Base-by-base conservation (phyloP, 1,140 invertebrate genomes). In the Carposina sasakii region DNA sequence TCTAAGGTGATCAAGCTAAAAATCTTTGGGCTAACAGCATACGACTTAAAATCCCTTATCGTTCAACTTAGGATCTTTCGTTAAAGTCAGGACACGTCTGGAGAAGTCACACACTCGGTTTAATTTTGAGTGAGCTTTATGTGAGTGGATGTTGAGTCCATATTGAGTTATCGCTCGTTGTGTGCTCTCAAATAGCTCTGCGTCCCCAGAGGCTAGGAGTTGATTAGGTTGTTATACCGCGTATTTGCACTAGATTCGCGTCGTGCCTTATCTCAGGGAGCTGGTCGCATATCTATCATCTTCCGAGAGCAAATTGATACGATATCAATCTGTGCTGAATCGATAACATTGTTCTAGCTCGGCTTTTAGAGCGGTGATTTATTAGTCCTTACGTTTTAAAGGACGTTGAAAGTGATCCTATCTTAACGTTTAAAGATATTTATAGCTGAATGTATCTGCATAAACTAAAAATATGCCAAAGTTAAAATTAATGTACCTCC, bases 201-300 rank as follows among this genome's bases (percentile, higher is more conserved):
- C 41, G 51, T 56, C 51, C 57, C 48, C 48, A 46, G 44, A 41
- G 60, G 57, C 62, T 52, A 57, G 53, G 30, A 48, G 55, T 58
- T 66, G 65, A 78, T 78, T 71, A 71, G 60, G 51, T 64, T 63
- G 54, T 56, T 54, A 51, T n/a, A n/a, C n/a, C 54, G 51, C 64
- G 60, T 63, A 64, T 65, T 68, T 75, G 63, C 52, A 57, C 68
- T 66, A 66, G 59, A 70, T 66, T 55, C 48, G 48, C 55, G 40
- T 48, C 68, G 68, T 71, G 68, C 55, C 63, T 81, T 81, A 81
- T 77, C 74, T 69, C 37, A 42, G 30, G 54, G 50, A 57, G 19
- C 12, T 56, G 41, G 47, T 61, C 41, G 28, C 36, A 34, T 57
- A 63, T 60, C 63, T 67, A 63, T 64, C 56, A 63, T 67, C 62